Conservation (phyloP, 2,113 vertebrate genomes). For the Enhydra lutris region DNA sequence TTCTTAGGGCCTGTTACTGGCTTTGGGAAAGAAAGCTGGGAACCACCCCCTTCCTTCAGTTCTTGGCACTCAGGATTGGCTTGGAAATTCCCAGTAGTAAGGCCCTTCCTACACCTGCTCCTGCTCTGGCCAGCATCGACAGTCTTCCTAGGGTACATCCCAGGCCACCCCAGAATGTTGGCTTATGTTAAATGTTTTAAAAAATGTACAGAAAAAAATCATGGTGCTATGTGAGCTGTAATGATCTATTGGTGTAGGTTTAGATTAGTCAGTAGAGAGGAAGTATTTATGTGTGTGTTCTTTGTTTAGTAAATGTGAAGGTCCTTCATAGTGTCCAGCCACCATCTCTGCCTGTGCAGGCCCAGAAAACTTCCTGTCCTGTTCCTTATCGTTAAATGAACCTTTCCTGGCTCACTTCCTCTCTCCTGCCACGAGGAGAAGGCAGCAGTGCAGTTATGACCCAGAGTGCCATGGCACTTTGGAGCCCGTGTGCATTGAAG, state of each 20-base stretch:
- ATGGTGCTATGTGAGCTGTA: neutral
- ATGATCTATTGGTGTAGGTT: neutral
- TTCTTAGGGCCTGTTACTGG: neutral
- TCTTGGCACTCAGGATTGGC: too few species aligned
- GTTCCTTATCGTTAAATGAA: accelerated
- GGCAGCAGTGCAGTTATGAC: accelerated
- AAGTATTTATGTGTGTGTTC: neutral
- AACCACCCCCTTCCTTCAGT: neutral
- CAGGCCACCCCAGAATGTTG: neutral
- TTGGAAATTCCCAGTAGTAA: neutral
- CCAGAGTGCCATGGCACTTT: accelerated
- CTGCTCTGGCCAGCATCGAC: neutral
- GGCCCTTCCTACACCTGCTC: neutral
- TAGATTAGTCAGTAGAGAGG: neutral
- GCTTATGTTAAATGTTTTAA: neutral
- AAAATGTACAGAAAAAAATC: neutral
- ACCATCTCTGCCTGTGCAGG: neutral
- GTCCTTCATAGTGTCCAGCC: neutral
- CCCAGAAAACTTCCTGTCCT: neutral
- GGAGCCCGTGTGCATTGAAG: neutral
- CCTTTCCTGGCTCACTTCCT: too few species aligned
- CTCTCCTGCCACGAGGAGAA: neutral
- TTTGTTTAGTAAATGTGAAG: neutral
- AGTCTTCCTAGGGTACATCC: neutral
- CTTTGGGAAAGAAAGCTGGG: neutral